A percentile compares a stretch with the other conserved stretches of the same genome.
phyloP scores from a whole-genome alignment of 2,888 invertebrate species.

The Beris chalybata region DNA sequence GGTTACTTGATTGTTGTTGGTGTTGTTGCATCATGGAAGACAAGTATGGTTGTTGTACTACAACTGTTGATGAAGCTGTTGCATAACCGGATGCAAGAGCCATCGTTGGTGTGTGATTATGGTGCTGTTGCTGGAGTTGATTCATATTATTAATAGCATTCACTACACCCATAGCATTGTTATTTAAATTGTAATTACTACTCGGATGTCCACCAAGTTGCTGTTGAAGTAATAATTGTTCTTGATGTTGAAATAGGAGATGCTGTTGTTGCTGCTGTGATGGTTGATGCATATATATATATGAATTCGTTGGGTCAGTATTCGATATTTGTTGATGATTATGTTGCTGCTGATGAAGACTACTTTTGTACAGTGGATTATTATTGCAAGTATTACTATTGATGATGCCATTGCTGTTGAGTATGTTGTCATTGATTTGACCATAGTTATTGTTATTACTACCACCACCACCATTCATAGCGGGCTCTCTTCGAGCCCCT shows the following conservation, averaged over 20 bases:
- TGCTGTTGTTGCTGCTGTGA: constrained; percentile 36
- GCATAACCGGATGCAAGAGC: constrained; percentile 7
- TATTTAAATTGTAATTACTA: constrained; percentile 22
- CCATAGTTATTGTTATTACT: constrained; percentile 33
- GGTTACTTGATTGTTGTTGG: constrained; percentile 5
- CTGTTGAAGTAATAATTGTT: constrained; percentile 41
- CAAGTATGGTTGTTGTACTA: constrained; percentile 8
- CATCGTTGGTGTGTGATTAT: too few species aligned
- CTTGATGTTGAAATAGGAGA: constrained; percentile 37
- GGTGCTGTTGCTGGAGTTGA: too few species aligned
- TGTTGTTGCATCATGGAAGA: constrained; percentile 31
- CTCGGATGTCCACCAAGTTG: constrained; percentile 28
- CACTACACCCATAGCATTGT: constrained; percentile 1
- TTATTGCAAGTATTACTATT: constrained; percentile 33
- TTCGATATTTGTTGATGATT: constrained; percentile 17
- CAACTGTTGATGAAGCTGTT: constrained; percentile 10
- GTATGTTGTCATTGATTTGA: constrained; percentile 26
- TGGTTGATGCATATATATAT: constrained; percentile 41
- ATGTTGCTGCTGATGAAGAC: constrained; percentile 10
- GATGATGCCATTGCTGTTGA: constrained; percentile 14
- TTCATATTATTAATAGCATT: too few species aligned
- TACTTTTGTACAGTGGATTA: constrained; percentile 37
- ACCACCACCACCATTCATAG: constrained; percentile 42
- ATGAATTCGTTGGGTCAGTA: constrained; percentile 24
- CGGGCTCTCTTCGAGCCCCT: constrained; percentile 57